Evolutionary conservation across 2,797 vertebrate species (phyloP), one percentile per base, ranked within the genome.

Genomic region (Protosalanx chinensis): DNA sequence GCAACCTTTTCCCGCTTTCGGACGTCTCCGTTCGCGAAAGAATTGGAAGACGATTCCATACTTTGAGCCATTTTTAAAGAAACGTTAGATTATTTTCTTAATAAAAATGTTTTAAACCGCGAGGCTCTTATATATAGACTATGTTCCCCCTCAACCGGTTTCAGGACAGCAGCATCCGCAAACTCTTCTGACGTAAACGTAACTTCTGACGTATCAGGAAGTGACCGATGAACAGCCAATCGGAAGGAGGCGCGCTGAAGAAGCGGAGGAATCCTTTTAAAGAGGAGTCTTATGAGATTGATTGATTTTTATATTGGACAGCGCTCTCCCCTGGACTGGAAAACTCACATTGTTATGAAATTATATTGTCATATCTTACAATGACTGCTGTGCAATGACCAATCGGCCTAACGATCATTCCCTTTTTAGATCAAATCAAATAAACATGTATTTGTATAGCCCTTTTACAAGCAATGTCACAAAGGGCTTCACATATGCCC

Each of bases 1-100:
- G 93, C 93, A 59, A 94, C 91, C 64, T 86, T 93, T 68, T 85
- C 79, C 30, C 65, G 67, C 64, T 72, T 88, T 30, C 7, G 59
- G 37, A 8, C 18, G 13, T 62, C 68, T 64, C 74, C 81, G 62
- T 89, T 87, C 35, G 49, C 27, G 12, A 60, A 46, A 5, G 79
- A 69, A 72, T 70, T 67, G 4, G 57, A 56, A 29, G 1, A 32
- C 3, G 57, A 3, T 29, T 78, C 78, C 41, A 81, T 67, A 66
- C 87, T 78, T 63, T 88, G 80, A 18, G 91, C 89, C 92, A 93
- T 93, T 1, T 82, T 29, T 73, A 20, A 20, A 3, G 8, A 13
- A 41, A 30, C 6, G 18, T 23, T 59, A 23, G 57, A 8, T 59
- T 23, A 27, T 59, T 46, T 46, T 51, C n/a, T 23, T 33, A 18